Conservation (phyloP, 2,888 invertebrate species). For the Parnassius smintheus region DNA sequence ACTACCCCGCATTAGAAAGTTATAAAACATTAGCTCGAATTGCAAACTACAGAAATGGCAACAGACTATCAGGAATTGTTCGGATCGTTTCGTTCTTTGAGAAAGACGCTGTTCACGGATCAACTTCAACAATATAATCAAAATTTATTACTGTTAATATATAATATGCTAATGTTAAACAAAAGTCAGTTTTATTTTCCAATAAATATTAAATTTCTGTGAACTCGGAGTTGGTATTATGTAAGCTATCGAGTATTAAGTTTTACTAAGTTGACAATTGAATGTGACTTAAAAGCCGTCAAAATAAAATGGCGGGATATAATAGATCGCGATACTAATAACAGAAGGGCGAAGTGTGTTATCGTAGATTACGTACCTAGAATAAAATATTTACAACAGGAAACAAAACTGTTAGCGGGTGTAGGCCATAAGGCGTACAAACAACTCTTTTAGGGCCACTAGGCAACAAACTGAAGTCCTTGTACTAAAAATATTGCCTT, state of each 20-base stretch:
- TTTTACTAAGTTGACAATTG: constrained; percentile 6
- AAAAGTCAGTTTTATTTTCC: neutral
- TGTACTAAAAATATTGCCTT: constrained; percentile 26
- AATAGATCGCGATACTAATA: constrained; percentile 46
- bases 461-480: constrained; percentile 21
- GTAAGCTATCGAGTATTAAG: constrained; percentile 6
- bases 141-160: constrained; percentile 27
- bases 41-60: too few species aligned
- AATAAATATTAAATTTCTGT: constrained; percentile 11
- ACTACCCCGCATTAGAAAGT: too few species aligned
- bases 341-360: constrained; percentile 53
- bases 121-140: constrained; percentile 25
- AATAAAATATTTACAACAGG: constrained; percentile 38
- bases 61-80: too few species aligned
- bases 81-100: neutral
- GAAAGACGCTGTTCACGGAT: constrained; percentile 29
- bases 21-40: too few species aligned
- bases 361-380: constrained; percentile 51
- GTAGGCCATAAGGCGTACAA: constrained; percentile 44
- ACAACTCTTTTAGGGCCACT: constrained; percentile 36
- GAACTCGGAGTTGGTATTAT: constrained; percentile 2
- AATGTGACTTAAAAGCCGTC: constrained; percentile 2
- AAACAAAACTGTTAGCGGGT: constrained; percentile 55
- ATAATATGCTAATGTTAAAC: neutral
- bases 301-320: constrained; percentile 34